Conservation (phyloP, 2,888 invertebrate genomes). For the Cancer borealis region DNA sequence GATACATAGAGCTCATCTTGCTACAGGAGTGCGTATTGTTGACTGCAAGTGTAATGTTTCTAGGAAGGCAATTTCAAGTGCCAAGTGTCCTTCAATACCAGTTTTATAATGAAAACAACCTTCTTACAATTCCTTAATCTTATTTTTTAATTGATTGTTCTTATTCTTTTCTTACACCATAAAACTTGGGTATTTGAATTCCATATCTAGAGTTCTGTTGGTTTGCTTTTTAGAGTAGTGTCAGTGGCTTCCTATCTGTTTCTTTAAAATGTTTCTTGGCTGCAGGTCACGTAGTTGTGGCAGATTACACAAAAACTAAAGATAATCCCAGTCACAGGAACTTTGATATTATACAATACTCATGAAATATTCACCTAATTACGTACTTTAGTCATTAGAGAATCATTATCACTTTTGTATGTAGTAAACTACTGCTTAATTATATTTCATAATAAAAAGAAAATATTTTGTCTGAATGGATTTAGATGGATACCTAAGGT, state of each 20-base stretch:
- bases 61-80: neutral
- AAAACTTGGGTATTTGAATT: neutral
- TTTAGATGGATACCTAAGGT: neutral
- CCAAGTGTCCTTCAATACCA: slow-evolving; percentile 38
- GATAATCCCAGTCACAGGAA: neutral
- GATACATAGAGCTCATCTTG: neutral
- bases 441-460: neutral
- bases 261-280: neutral
- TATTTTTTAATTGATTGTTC: neutral
- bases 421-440: neutral
- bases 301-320: neutral
- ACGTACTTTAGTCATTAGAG: neutral
- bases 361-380: neutral
- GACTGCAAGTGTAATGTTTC: neutral
- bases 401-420: neutral
- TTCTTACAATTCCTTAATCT: neutral
- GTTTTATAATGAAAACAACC: neutral
- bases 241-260: neutral
- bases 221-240: neutral
- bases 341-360: neutral
- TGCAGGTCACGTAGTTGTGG: neutral
- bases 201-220: neutral
- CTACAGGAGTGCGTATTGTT: neutral
- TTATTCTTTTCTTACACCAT: neutral
- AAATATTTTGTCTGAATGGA: neutral